Evolutionary conservation across 35 echinoderm and acorn worm genomes (phyloP), one percentile per base, ranked within the genome.

Genomic region (Stichopus chloronotus): DNA sequence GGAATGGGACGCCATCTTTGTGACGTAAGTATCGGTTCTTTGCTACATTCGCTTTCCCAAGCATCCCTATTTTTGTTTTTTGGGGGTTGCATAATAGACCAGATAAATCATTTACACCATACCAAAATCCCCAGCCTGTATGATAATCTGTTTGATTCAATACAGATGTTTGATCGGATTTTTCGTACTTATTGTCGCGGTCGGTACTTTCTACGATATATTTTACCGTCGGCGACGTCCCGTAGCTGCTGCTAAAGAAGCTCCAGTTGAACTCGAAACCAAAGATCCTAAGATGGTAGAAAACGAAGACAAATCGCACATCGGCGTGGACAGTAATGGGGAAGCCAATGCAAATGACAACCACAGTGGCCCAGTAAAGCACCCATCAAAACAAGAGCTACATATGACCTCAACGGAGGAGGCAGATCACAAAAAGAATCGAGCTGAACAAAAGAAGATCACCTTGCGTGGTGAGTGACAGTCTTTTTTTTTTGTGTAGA

Each of bases 401-500:
- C 17, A 65, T 83, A 83, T 83, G 80, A 83, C 80, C 25, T 56
- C 52, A 83, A 52, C 9, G 53, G 80, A 83, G 80, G 80, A 83
- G 16, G 5, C 52, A 1, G 80, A 83, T 53, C 8, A 53, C 16
- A 52, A 83, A 12, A 13, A 8, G 25, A 55, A 83, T 55, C 52
- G 13, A 16, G 13, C 80, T 9, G 20, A 25, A 16, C 43, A 4
- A 55, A 55, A 83, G 12, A 23, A 21, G 10, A 43, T 43, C 1
- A 43, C 30, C 0, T 43, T 43, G 30, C 1, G 30, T 43, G 30
- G 30, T 43, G 30, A 43, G 30, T 43, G n/a, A n/a, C n/a, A n/a
- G n/a, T n/a, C n/a, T n/a, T n/a, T n/a, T n/a, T n/a, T n/a, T n/a
- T n/a, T n/a, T n/a, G n/a, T n/a, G n/a, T n/a, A n/a, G n/a, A n/a